Evolutionary conservation across 2,888 invertebrate species (phyloP).

Genomic region (Eristalinus sepulchralis): DNA sequence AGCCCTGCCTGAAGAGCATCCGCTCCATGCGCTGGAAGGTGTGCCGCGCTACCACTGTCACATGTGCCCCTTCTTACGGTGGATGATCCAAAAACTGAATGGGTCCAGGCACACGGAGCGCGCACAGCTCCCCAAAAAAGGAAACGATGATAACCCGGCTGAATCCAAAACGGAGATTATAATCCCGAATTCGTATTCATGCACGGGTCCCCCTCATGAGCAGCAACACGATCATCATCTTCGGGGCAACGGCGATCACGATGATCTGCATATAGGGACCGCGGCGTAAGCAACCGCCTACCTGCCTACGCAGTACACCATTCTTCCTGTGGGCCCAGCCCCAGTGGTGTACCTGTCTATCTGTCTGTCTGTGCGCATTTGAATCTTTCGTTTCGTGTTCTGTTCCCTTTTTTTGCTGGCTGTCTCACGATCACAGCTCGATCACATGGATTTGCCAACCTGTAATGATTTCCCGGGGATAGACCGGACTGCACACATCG

Average conservation of each 20-base stretch:
- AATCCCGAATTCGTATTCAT: slow-evolving; percentile 69
- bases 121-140: slow-evolving; percentile 57
- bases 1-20: slow-evolving; percentile 27
- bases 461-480: slow-evolving; percentile 69
- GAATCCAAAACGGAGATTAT: slow-evolving; percentile 63
- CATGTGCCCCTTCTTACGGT: slow-evolving; percentile 42
- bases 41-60: slow-evolving; percentile 46
- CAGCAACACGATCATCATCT: slow-evolving; percentile 18
- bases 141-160: slow-evolving; percentile 58
- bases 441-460: slow-evolving; percentile 65
- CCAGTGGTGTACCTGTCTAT: slow-evolving; percentile 69
- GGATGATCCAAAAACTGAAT: slow-evolving; percentile 64
- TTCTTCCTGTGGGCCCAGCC: slow-evolving; percentile 66
- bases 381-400: slow-evolving; percentile 42
- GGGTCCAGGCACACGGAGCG: slow-evolving; percentile 48
- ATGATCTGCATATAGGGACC: slow-evolving; percentile 68
- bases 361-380: slow-evolving; percentile 64
- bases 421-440: slow-evolving; percentile 64
- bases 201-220: slow-evolving; percentile 43
- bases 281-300: slow-evolving; percentile 46
- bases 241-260: slow-evolving; percentile 47
- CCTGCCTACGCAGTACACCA: slow-evolving; percentile 65
- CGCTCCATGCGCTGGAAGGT: slow-evolving; percentile 57
- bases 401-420: slow-evolving; percentile 13
- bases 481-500: slow-evolving; percentile 62